Conservation (phyloP, 1,140 invertebrate species). For the Eufriesea mexicana region DNA sequence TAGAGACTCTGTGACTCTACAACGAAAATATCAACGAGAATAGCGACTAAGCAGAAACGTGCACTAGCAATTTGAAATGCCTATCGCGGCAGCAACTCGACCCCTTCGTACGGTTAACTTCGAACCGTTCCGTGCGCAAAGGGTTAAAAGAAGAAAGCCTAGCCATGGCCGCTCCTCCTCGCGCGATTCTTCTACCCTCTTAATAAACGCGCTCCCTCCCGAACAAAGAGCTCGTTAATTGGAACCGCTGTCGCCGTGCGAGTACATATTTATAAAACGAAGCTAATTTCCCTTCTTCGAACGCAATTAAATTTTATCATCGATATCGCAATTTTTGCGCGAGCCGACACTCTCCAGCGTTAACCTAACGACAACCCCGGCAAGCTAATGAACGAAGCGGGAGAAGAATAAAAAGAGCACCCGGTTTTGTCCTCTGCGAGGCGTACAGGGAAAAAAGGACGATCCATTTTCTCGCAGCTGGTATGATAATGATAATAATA, state of each 20-base stretch:
- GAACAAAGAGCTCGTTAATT: slow-evolving; percentile 29
- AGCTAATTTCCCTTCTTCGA: slow-evolving; percentile 17
- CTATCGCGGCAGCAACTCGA: no score
- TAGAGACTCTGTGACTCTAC: no score
- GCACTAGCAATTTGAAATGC: no score
- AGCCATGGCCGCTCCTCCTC: neutral
- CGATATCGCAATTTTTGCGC: neutral
- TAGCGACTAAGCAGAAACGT: no score
- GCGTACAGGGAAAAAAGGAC: neutral
- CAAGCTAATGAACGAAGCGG: slow-evolving; percentile 31
- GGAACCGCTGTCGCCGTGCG: no score
- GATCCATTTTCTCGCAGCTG: slow-evolving; percentile 27
- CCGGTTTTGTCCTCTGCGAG: neutral
- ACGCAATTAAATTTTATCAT: slow-evolving; percentile 29
- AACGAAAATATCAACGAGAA: no score
- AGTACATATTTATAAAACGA: slow-evolving; percentile 22
- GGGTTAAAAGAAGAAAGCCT: neutral
- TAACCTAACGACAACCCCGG: neutral
- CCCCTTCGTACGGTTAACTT: no score
- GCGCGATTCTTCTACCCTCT: neutral
- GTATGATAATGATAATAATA: slow-evolving; percentile 22
- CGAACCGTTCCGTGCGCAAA: no score
- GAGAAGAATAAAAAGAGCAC: slow-evolving; percentile 1
- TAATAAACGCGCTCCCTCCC: neutral
- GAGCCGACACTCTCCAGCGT: neutral